These are phyloP conservation scores for Pseudochirops corinnae DNA, from an alignment of 2,797 vertebrate genomes.

Conservation along the genomic window DNA sequence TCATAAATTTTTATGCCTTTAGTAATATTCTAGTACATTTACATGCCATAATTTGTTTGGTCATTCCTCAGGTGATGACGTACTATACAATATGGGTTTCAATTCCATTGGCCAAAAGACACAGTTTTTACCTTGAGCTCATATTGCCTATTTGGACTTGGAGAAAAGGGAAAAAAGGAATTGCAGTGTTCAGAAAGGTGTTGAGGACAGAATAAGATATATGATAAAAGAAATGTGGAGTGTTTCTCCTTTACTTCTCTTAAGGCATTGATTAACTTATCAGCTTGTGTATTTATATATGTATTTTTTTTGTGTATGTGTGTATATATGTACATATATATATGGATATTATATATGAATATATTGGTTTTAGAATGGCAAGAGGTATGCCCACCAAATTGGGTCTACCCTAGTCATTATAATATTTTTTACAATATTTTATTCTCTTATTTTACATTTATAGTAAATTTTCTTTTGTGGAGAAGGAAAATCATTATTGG, in stretches of 20 bases:
- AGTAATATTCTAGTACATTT: background rate
- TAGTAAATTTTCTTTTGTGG: background rate
- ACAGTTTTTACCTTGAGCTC: background rate
- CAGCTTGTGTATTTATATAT: too few species aligned
- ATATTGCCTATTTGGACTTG: background rate
- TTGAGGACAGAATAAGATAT: background rate
- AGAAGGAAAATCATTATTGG: background rate
- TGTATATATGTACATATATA: too few species aligned
- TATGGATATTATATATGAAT: too few species aligned
- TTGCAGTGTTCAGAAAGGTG: background rate
- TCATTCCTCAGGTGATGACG: background rate
- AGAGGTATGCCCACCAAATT: background rate
- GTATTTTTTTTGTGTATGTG: too few species aligned
- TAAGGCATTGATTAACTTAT: too few species aligned
- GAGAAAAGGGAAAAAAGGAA: background rate
- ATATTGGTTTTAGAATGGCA: too few species aligned
- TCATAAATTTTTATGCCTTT: background rate
- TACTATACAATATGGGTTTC: background rate
- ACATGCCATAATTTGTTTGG: background rate
- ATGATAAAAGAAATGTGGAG: too few species aligned
- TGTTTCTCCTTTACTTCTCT: too few species aligned
- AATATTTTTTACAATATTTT: background rate
- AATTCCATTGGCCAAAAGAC: background rate
- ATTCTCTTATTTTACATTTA: background rate
- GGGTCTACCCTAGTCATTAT: background rate